phyloP scores from a whole-genome alignment of 2,888 invertebrate species.

The Argyresthia goedartella region DNA sequence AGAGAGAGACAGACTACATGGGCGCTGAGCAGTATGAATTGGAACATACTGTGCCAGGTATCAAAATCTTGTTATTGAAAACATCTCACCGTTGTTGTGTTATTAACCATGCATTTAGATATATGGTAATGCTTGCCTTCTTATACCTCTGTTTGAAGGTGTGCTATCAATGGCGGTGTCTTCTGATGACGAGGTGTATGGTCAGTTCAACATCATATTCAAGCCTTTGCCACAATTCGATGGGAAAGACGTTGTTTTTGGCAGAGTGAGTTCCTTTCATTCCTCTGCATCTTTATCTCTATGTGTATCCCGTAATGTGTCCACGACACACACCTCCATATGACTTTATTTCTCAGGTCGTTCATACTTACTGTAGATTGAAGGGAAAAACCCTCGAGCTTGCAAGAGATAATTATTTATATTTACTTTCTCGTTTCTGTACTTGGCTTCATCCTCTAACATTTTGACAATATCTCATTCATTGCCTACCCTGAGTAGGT shows the following conservation, averaged over 20 bases:
- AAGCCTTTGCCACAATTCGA: slow-evolving; percentile 63
- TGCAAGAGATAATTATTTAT: too few species aligned
- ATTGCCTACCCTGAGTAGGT: too few species aligned
- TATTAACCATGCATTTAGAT: too few species aligned
- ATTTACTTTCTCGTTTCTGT: too few species aligned
- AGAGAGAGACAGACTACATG: slow-evolving; percentile 41
- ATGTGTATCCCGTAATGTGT: too few species aligned
- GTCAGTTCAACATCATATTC: slow-evolving; percentile 72
- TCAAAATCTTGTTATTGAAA: background rate
- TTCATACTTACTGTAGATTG: too few species aligned
- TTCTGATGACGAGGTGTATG: slow-evolving; percentile 48
- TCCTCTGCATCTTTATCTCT: background rate
- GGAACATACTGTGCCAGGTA: slow-evolving; percentile 60
- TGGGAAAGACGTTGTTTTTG: slow-evolving; percentile 67
- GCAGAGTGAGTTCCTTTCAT: slow-evolving; percentile 51
- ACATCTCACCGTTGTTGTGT: background rate
- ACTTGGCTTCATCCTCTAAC: too few species aligned
- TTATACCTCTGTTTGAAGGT: slow-evolving; percentile 32
- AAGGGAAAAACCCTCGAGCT: too few species aligned
- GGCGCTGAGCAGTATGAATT: slow-evolving; percentile 54
- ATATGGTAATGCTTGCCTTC: too few species aligned
- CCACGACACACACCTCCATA: too few species aligned
- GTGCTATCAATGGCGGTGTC: slow-evolving; percentile 64
- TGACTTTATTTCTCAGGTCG: too few species aligned
- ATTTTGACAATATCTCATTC: too few species aligned